These are phyloP conservation scores for Scolopax bukidnonensis DNA, from an alignment of 2,797 vertebrate genomes.

Conservation along the genomic window DNA sequence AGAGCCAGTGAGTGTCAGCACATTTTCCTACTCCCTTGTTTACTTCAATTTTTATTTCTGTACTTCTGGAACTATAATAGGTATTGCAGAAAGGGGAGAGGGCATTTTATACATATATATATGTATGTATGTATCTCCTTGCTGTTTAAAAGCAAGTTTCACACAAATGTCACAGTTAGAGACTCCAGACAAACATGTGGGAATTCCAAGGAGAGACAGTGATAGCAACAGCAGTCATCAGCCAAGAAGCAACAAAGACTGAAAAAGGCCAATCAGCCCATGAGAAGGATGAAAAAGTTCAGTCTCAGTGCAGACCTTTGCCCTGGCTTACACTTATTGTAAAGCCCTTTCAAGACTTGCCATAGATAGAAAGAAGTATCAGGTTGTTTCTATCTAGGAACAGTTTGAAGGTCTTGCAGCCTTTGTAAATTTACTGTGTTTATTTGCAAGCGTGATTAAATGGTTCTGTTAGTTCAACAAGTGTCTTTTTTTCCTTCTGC, in stretches of 20 bases:
- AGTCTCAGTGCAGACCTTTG: background rate
- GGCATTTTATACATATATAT: background rate
- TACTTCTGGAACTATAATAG: background rate
- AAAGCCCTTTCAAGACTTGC: background rate
- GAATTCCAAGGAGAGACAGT: background rate
- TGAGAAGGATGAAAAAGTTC: background rate
- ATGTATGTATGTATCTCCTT: background rate
- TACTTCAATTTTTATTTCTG: background rate
- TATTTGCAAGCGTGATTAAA: background rate
- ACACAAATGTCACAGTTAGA: background rate
- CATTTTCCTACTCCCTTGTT: background rate
- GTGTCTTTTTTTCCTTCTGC: background rate
- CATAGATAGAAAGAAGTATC: background rate
- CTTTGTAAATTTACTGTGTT: background rate
- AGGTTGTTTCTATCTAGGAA: background rate
- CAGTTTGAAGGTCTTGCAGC: background rate
- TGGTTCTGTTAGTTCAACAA: background rate
- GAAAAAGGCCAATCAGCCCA: background rate
- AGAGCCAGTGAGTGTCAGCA: background rate
- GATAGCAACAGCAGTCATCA: background rate
- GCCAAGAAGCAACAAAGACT: background rate
- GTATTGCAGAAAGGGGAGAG: background rate
- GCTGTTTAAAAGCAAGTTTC: background rate
- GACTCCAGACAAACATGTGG: background rate
- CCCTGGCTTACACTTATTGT: background rate